A percentile compares a stretch with the other conserved stretches of the same genome.
These are phyloP conservation scores for Propithecus perrieri DNA, from an alignment of 2,797 vertebrate genomes.

Conservation along the genomic window DNA sequence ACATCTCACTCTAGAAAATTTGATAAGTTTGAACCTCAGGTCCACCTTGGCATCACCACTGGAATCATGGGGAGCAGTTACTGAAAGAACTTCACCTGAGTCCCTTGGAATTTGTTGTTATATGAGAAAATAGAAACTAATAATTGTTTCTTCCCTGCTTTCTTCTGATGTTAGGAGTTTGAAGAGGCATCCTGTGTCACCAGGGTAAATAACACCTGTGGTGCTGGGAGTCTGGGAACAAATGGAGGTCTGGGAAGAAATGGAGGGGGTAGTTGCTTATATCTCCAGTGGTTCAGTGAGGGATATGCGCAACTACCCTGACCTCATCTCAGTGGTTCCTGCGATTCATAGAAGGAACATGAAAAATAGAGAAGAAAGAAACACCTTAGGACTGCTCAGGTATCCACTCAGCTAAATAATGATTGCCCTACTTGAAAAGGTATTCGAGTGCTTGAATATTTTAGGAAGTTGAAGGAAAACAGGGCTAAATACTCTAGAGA, in stretches of 20 bases:
- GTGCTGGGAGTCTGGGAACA: background rate
- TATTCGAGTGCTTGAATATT: background rate
- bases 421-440: background rate
- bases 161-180: background rate
- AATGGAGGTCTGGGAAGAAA: background rate
- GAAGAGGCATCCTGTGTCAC: background rate
- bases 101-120: background rate
- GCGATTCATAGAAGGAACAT: background rate
- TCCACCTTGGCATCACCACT: background rate
- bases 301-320: background rate
- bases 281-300: background rate
- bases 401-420: background rate
- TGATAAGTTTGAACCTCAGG: background rate
- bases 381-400: accelerated
- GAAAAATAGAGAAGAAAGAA: background rate
- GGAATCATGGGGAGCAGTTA: background rate
- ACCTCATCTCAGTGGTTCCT: background rate
- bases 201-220: background rate
- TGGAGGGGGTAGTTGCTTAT: background rate
- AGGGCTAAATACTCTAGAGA: background rate
- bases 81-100: background rate
- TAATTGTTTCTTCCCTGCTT: background rate
- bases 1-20: background rate
- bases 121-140: background rate
- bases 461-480: background rate